Base-by-base conservation (phyloP, 2,888 invertebrate genomes). In the Tuberolachnus salignus region DNA sequence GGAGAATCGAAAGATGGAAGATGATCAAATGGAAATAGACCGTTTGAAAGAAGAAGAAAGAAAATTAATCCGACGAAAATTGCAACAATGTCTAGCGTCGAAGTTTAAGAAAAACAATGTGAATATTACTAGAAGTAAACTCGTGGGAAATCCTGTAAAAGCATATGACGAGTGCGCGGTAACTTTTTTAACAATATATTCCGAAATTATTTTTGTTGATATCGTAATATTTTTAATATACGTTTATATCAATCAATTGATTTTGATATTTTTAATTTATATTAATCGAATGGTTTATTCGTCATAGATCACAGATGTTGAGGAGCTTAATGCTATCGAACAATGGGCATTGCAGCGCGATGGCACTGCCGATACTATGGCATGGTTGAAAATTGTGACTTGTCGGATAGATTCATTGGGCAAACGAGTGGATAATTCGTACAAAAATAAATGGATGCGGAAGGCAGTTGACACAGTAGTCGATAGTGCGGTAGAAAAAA, bases 301-400 rank as follows among this genome's bases (percentile, higher is more conserved):
- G n/a, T n/a, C n/a, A n/a, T 21, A 64, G 51, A 16, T 64, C 8
- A 63, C 21, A 3, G 73, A 63, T 73, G 8, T 21, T 11, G 16
- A 8, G 10, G 9, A 53, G 44, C 42, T 73, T 73, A 64, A 63
- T 53, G 44, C 51, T 53, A 53, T 53, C 21, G 51, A 59, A 23
- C 19, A 59, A 34, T 78, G 78, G 78, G 59, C 6, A 59, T 44
- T 69, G n/a, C 57, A 42, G 9, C 51, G 69, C 34, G 59, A 78
- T 51, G 42, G 59, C 34, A 19, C 3, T 8, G 13, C 21, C 16
- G 10, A n/a, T 61, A n/a, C 34, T 19, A 59, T 57, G n/a, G 59
- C 75, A n/a, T 67, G 75, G 75, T 57, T 75, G 34, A 66, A 66
- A 57, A 44, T 21, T 19, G 67, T 75, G 10, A 14, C 67, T 8